Conservation (phyloP, 2,888 invertebrate species). For the Dynastes hyllus region DNA sequence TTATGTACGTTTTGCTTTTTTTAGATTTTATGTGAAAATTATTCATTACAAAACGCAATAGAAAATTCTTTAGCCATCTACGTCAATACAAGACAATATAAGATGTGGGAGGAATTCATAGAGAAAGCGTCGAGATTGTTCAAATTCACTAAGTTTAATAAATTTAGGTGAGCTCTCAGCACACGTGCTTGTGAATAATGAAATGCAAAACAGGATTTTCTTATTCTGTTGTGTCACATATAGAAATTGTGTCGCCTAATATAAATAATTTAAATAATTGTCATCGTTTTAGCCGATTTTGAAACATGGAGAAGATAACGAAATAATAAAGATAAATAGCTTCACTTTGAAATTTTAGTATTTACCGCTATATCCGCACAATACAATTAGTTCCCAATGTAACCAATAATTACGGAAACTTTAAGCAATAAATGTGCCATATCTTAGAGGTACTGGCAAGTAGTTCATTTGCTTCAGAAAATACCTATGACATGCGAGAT, state of each 20-base stretch:
- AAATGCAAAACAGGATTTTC: conserved; percentile 8
- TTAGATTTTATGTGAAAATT: conserved; percentile 37
- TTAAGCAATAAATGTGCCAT: too few relatives aligned
- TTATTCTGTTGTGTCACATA: conserved; percentile 8
- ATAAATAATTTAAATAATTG: too few relatives aligned
- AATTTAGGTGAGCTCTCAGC: conserved; percentile 8
- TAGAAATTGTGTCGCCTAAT: conserved; percentile 3
- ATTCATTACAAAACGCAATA: conserved; percentile 21
- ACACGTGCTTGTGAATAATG: not conserved
- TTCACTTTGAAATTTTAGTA: too few relatives aligned
- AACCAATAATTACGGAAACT: too few relatives aligned
- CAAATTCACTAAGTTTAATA: conserved; percentile 15
- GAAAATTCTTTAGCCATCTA: conserved; percentile 25
- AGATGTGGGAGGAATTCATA: conserved; percentile 17
- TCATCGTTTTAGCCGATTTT: too few relatives aligned
- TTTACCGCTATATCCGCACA: too few relatives aligned
- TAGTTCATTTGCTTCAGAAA: too few relatives aligned
- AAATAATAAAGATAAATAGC: not conserved
- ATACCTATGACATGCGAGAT: too few relatives aligned
- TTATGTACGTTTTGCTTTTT: conserved; percentile 14
- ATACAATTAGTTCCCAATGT: too few relatives aligned
- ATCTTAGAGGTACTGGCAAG: too few relatives aligned
- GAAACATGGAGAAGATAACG: too few relatives aligned
- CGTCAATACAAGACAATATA: conserved; percentile 16
- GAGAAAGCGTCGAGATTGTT: conserved; percentile 26